Percentiles rank a stretch among this genome's conserved stretches.
These are phyloP conservation scores for Pimephales promelas DNA, from an alignment of 2,113 vertebrate species.

Conservation along the genomic window DNA sequence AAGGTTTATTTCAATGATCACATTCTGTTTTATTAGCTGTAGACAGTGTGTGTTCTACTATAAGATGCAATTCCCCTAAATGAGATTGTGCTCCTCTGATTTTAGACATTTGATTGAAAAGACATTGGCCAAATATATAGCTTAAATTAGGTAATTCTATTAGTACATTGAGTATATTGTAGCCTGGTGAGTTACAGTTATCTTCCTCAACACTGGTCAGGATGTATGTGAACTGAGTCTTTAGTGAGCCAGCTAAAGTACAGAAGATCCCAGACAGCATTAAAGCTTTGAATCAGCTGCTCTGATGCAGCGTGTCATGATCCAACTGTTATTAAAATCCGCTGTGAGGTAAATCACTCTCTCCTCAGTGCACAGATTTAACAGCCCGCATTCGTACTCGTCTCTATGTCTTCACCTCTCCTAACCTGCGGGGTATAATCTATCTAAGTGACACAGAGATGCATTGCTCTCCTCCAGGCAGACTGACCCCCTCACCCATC, in stretches of 20 bases:
- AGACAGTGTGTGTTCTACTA: background rate
- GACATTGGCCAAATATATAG: background rate
- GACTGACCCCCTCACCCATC: background rate
- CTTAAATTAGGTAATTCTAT: background rate
- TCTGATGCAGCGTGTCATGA: background rate
- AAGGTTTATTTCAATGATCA: background rate
- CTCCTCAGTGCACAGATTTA: slow-evolving; percentile 47
- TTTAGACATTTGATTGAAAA: background rate
- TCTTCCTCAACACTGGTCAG: background rate
- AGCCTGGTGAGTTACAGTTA: background rate
- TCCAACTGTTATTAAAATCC: slow-evolving; percentile 54
- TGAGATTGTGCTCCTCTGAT: background rate
- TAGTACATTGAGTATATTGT: background rate
- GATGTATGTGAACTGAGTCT: no score
- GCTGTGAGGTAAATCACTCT: slow-evolving; percentile 59
- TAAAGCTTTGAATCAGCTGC: background rate
- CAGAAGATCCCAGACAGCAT: background rate
- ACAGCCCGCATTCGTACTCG: background rate
- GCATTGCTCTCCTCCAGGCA: background rate
- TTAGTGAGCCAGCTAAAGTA: background rate
- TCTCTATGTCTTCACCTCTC: background rate
- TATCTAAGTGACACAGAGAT: background rate
- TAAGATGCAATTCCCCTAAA: background rate
- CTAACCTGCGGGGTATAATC: background rate
- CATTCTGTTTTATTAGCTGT: background rate